A percentile compares a stretch with the other conserved stretches of the same genome.
These are phyloP conservation scores for Leucophenga varia DNA, from an alignment of 1,140 invertebrate species.

Conservation along the genomic window DNA sequence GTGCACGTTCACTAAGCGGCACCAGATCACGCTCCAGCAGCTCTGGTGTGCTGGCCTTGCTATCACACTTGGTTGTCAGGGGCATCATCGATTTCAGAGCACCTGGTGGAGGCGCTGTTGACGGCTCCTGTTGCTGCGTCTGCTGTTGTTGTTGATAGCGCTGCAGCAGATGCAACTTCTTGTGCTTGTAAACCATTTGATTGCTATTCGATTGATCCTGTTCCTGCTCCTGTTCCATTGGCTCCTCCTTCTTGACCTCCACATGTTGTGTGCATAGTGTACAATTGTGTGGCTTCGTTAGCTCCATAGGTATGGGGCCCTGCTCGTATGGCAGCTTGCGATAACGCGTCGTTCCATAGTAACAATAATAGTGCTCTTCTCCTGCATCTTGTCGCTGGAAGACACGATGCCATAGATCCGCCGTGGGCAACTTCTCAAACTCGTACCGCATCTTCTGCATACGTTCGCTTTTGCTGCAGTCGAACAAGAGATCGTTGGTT, in stretches of 20 bases:
- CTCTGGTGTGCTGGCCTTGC: slow-evolving; percentile 9
- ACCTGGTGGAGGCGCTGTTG: too few relatives aligned
- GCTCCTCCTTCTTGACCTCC: too few relatives aligned
- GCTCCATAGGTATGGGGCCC: slow-evolving; percentile 59
- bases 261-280: slow-evolving; percentile 20
- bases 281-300: slow-evolving; percentile 12
- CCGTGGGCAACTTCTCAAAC: slow-evolving; percentile 69
- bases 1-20: slow-evolving; percentile 5
- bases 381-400: slow-evolving; percentile 71
- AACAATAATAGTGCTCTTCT: slow-evolving; percentile 56
- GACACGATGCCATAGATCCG: slow-evolving; percentile 73
- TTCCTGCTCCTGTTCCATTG: too few relatives aligned
- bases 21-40: too few relatives aligned
- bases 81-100: not conserved
- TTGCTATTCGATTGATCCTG: slow-evolving; percentile 11
- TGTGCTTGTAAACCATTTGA: slow-evolving; percentile 21
- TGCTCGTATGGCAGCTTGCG: slow-evolving; percentile 74
- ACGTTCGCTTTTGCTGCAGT: slow-evolving; percentile 2
- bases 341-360: slow-evolving; percentile 55
- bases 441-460: slow-evolving; percentile 69
- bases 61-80: slow-evolving; percentile 9
- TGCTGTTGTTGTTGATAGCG: slow-evolving; percentile 19
- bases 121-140: not conserved
- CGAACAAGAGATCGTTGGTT: slow-evolving; percentile 2
- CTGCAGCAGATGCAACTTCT: slow-evolving; percentile 15